These are phyloP conservation scores for Falco concolor DNA, from an alignment of 2,797 vertebrate genomes.

Conservation along the genomic window DNA sequence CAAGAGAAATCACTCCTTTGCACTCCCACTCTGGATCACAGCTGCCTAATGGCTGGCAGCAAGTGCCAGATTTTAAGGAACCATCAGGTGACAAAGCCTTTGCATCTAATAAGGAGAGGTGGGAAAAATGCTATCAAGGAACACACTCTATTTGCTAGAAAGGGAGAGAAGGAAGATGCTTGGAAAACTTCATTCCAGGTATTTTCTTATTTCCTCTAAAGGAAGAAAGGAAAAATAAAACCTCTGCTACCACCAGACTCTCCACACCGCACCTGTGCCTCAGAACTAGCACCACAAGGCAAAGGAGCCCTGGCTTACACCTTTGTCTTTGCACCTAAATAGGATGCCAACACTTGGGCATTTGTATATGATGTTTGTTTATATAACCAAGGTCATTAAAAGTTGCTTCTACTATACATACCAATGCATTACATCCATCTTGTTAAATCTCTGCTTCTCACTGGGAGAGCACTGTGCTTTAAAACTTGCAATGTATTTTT, in stretches of 20 bases:
- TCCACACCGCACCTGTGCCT: too few relatives aligned
- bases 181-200: rapidly evolving
- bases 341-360: neutral
- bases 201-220: neutral
- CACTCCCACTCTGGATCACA: too few relatives aligned
- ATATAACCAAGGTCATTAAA: neutral
- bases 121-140: neutral
- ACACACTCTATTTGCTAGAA: neutral
- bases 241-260: neutral
- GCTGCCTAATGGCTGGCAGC: neutral
- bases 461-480: neutral
- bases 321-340: neutral
- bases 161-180: neutral
- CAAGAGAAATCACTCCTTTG: neutral
- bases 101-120: neutral
- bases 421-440: neutral
- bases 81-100: neutral
- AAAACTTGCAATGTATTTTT: neutral
- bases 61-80: neutral
- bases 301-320: neutral
- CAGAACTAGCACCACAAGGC: neutral
- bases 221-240: neutral
- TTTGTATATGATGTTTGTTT: neutral
- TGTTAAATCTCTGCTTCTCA: neutral
- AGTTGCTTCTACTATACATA: neutral